Percentiles rank a stretch among this genome's conserved stretches.
Conservation (phyloP, 2,888 invertebrate genomes). For the Drosophila lutescens region DNA sequence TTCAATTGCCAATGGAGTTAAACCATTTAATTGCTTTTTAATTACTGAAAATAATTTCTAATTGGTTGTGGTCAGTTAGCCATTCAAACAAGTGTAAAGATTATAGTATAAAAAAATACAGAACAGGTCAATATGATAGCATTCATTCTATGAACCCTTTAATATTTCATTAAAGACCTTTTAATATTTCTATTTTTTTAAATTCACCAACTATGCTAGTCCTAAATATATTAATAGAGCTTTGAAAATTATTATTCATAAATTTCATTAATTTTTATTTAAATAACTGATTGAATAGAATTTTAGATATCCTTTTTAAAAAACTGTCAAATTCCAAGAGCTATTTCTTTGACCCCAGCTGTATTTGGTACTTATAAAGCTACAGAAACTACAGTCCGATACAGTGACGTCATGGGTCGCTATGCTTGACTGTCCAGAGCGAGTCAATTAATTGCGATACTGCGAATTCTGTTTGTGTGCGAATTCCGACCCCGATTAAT, state of each 20-base stretch:
- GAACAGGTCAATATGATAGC: background rate
- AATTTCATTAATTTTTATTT: too few relatives aligned
- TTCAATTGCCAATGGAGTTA: background rate
- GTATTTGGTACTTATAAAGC: slow-evolving; percentile 16
- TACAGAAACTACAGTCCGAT: slow-evolving; percentile 20
- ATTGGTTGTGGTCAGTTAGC: background rate
- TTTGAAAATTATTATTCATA: too few relatives aligned
- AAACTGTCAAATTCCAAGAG: too few relatives aligned
- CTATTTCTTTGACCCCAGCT: background rate
- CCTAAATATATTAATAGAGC: too few relatives aligned
- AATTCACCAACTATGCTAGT: too few relatives aligned
- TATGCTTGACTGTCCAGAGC: slow-evolving; percentile 46
- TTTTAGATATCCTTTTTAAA: too few relatives aligned
- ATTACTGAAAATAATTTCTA: background rate
- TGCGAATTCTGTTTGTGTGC: slow-evolving; percentile 18
- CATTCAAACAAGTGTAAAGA: background rate
- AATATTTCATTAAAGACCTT: too few relatives aligned
- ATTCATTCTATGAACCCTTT: background rate
- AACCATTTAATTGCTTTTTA: background rate
- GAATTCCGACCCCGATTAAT: slow-evolving; percentile 22
- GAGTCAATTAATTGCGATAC: slow-evolving; percentile 46
- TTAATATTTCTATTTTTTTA: too few relatives aligned
- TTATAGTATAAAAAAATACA: background rate
- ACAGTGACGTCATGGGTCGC: slow-evolving; percentile 56
- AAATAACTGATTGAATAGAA: too few relatives aligned